These are phyloP conservation scores for Drosophila navojoa DNA, from an alignment of 1,140 invertebrate genomes.

Conservation along the genomic window DNA sequence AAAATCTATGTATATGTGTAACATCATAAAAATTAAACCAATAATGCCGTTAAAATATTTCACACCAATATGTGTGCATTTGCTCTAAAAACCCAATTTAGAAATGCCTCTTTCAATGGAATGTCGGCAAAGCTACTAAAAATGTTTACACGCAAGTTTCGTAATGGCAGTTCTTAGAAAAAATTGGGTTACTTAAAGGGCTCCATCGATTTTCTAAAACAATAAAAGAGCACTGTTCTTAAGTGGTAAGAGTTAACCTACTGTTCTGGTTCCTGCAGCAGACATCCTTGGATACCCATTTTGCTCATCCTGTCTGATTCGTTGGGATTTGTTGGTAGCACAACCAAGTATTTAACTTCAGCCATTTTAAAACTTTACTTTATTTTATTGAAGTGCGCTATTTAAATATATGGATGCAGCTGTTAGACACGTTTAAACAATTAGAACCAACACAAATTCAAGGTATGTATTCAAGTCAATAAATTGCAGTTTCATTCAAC, in stretches of 20 bases:
- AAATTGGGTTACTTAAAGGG: not conserved
- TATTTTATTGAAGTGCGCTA: not conserved
- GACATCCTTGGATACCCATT: constrained; percentile 37
- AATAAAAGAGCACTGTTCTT: not conserved
- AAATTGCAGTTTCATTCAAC: constrained; percentile 15
- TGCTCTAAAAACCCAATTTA: constrained; percentile 34
- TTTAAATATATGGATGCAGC: not conserved
- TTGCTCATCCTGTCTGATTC: constrained; percentile 38
- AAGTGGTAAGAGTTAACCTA: constrained; percentile 36
- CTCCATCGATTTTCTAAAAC: constrained; percentile 55
- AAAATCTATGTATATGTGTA: not conserved
- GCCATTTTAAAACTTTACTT: constrained; percentile 45
- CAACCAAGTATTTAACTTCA: constrained; percentile 46
- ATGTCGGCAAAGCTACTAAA: not conserved
- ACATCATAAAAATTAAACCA: not conserved
- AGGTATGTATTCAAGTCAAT: not conserved
- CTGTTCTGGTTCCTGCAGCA: constrained; percentile 51
- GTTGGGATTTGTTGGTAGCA: constrained; percentile 50
- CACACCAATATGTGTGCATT: constrained; percentile 14
- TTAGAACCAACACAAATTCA: constrained; percentile 7
- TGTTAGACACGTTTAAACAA: constrained; percentile 5
- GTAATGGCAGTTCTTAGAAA: constrained; percentile 16
- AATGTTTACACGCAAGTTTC: constrained; percentile 51
- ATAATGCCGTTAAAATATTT: constrained; percentile 1
- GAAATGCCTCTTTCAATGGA: not conserved